These are phyloP conservation scores for Lobophora halterata DNA, from an alignment of 2,888 invertebrate species.

Conservation along the genomic window DNA sequence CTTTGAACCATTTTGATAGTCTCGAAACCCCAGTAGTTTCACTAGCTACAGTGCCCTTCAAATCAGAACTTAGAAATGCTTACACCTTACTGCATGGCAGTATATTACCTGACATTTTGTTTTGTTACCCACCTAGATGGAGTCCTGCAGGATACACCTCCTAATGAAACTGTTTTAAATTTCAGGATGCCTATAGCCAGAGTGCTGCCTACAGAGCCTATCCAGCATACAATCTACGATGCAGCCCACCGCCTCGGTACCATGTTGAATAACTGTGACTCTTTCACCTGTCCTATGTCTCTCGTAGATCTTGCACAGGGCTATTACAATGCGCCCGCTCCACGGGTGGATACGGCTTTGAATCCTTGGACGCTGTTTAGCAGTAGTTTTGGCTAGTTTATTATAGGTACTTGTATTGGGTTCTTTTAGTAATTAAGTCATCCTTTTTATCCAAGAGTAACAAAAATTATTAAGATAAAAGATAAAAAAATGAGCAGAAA, in stretches of 20 bases:
- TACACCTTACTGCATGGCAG: no score
- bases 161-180: no score
- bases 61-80: no score
- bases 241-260: constrained; percentile 78
- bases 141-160: no score
- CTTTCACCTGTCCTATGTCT: constrained; percentile 85
- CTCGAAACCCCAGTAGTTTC: no score
- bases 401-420: no score
- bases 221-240: constrained; percentile 84
- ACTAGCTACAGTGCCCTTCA: no score
- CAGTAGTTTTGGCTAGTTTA: constrained; percentile 43
- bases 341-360: constrained; percentile 44
- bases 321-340: constrained; percentile 69
- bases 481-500: no score
- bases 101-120: no score
- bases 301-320: constrained; percentile 86
- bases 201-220: constrained; percentile 82
- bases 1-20: no score
- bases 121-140: no score
- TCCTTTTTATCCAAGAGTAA: not conserved
- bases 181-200: constrained; percentile 84
- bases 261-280: constrained; percentile 77
- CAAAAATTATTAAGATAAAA: no score
- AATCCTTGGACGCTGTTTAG: constrained; percentile 67
- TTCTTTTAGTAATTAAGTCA: not conserved